Evolutionary conservation across 2,888 invertebrate species (phyloP), one percentile per base, ranked within the genome.

Genomic region (Liposcelis brunnea): DNA sequence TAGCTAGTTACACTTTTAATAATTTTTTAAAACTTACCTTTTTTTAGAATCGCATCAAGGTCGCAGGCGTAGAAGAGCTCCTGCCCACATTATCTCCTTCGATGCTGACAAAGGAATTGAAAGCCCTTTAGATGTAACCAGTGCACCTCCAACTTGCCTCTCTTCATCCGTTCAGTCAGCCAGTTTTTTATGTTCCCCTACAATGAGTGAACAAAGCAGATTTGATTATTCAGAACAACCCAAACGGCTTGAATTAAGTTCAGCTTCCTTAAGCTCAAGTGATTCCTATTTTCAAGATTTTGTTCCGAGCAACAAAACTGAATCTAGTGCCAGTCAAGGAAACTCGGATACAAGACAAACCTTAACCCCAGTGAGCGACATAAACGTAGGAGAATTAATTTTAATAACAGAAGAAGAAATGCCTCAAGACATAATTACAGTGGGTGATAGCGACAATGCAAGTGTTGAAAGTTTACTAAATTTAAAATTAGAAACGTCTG

Each of bases 21-120:
- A n/a, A n/a, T n/a, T n/a, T n/a, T n/a, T n/a, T n/a, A n/a, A n/a
- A n/a, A n/a, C n/a, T n/a, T n/a, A n/a, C n/a, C n/a, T n/a, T n/a
- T n/a, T n/a, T 40, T 14, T 18, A 40, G 40, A 40, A 19, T 14
- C 19, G 4, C 40, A 14, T 6, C 40, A 40, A 12, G 10, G 6
- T 12, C 15, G 40, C 7, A 12, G 63, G 48, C 70, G 67, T 54
- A 72, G 68, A 57, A 73, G 72, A 59, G 70, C 74, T 42, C 70
- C 72, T 15, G 67, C 73, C n/a, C 73, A 76, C 54, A 69, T 78
- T 52, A 76, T 79, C 48, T 76, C 76, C 33, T 79, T 79, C 61
- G 78, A 78, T 56, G 75, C 76, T 47, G 74, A 75, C 46, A 70
- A 70, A 31, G 54, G 58, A 57, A n/a, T 54, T 60, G 32, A 60